Evolutionary conservation across 2,888 invertebrate genomes (phyloP).

Genomic region (Diarsia dahlii): DNA sequence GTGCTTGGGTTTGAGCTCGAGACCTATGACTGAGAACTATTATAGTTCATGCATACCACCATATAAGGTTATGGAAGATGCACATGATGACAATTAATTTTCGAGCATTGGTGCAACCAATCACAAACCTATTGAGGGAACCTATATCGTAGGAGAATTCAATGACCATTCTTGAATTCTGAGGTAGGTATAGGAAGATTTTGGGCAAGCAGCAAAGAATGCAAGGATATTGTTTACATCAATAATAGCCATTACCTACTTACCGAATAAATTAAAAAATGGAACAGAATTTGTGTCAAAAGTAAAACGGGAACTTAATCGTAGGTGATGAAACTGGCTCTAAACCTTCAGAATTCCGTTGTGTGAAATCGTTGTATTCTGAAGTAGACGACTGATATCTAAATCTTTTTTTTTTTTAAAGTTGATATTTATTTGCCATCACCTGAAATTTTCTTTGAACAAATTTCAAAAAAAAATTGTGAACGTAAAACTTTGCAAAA

Average conservation of each 20-base stretch:
- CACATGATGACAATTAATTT: not conserved
- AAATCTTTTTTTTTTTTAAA: not conserved
- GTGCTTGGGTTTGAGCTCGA: too few species aligned
- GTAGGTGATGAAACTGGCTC: too few species aligned
- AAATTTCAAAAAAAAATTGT: too few species aligned
- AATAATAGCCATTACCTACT: not conserved
- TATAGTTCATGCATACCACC: not conserved
- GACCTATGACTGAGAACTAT: too few species aligned
- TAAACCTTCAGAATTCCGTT: not conserved
- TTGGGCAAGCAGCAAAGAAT: not conserved
- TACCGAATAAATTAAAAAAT: too few species aligned
- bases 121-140: not conserved
- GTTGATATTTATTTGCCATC: too few species aligned
- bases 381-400: not conserved
- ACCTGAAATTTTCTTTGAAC: too few species aligned
- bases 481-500: not conserved
- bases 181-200: not conserved
- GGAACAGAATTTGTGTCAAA: too few species aligned
- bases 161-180: not conserved
- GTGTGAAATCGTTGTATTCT: not conserved
- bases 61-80: not conserved
- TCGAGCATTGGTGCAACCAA: not conserved
- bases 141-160: not conserved
- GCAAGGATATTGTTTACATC: not conserved
- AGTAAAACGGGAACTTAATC: too few species aligned